phyloP scores from a whole-genome alignment of 2,797 vertebrate genomes.

The Siniperca undulata region DNA sequence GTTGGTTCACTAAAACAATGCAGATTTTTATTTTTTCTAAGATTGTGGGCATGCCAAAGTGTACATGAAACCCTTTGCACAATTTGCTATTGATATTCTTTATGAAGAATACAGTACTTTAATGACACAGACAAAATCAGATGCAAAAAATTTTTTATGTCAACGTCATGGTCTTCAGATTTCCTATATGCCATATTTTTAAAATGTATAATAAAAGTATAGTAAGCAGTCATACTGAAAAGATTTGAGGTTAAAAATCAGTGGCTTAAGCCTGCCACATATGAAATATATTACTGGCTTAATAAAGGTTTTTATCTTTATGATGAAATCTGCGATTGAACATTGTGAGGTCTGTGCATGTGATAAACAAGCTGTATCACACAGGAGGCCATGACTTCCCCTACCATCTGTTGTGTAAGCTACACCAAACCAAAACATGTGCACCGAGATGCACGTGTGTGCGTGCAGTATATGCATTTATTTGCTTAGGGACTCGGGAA shows the following conservation, averaged over 20 bases:
- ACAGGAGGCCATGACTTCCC: slow-evolving; percentile 27
- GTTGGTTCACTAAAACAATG: not conserved
- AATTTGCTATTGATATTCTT: not conserved
- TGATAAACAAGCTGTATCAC: slow-evolving; percentile 39
- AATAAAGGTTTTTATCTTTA: slow-evolving; percentile 8
- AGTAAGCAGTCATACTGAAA: not conserved
- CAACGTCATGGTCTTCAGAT: not conserved
- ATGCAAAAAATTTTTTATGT: not conserved
- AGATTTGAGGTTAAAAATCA: not conserved
- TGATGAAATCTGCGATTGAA: slow-evolving; percentile 23
- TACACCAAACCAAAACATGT: slow-evolving; percentile 10
- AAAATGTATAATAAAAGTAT: not conserved
- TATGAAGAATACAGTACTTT: not conserved
- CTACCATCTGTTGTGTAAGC: slow-evolving; percentile 44
- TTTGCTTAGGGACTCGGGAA: not conserved
- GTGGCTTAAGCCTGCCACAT: not conserved
- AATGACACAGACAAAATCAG: not conserved
- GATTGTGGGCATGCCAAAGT: not conserved
- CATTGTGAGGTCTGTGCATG: not conserved
- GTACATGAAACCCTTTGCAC: not conserved
- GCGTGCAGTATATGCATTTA: not conserved
- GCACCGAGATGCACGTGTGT: not conserved
- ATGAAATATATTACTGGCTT: not conserved
- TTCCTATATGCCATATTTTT: not conserved
- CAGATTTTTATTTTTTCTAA: not conserved